Percentiles rank a stretch among this genome's conserved stretches.
Evolutionary conservation across 2,113 vertebrate genomes (phyloP).

Genomic region (Condylura cristata): DNA sequence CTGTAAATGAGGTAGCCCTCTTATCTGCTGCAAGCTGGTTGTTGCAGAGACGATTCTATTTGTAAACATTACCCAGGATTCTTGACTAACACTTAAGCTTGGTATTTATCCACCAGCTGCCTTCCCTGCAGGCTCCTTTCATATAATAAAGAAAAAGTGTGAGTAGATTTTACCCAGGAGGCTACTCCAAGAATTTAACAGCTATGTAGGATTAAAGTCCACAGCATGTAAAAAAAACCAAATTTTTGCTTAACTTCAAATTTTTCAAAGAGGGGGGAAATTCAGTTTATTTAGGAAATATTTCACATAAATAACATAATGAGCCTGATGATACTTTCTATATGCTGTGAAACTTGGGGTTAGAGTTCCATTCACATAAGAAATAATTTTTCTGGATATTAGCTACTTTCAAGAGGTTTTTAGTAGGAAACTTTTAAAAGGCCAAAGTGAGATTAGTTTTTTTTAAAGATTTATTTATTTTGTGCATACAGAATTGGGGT

Average conservation of each 20-base stretch:
- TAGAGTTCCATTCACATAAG: neutral
- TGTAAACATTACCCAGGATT: slow-evolving; percentile 64
- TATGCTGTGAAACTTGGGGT: neutral
- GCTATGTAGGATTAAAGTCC: slow-evolving; percentile 50
- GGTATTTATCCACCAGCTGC: slow-evolving; percentile 66
- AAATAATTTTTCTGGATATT: slow-evolving; percentile 3
- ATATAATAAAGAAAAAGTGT: slow-evolving; percentile 41
- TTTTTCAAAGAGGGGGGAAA: neutral
- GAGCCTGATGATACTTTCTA: neutral
- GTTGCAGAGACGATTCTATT: slow-evolving; percentile 51
- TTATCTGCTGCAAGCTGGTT: slow-evolving; percentile 18
- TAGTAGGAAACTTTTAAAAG: neutral
- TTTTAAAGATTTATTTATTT: no score
- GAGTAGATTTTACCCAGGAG: slow-evolving; percentile 7
- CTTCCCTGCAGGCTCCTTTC: slow-evolving; percentile 21
- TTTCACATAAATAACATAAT: neutral
- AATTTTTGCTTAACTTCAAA: slow-evolving; percentile 17
- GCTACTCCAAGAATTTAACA: neutral
- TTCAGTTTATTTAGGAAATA: neutral
- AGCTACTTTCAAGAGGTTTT: neutral
- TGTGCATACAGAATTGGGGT: no score
- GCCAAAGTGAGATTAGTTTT: neutral
- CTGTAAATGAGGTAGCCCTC: neutral
- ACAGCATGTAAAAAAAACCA: slow-evolving; percentile 10
- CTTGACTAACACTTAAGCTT: neutral